These are phyloP conservation scores for Cirrhinus mrigala DNA, from an alignment of 2,797 vertebrate species.

Conservation along the genomic window DNA sequence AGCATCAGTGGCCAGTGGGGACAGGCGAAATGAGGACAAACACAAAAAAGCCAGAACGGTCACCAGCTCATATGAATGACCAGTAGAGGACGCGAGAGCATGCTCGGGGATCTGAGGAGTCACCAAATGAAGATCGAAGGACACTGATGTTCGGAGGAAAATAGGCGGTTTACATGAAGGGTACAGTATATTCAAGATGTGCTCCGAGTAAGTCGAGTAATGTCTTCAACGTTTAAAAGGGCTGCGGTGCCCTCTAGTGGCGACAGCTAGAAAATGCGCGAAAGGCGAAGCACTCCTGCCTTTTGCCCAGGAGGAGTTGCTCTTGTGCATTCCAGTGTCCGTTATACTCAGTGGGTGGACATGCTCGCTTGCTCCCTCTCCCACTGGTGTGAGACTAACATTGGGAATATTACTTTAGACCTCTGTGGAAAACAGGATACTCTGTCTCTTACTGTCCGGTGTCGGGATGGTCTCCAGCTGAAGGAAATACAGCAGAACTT, in stretches of 20 bases:
- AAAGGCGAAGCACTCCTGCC: conserved; percentile 56
- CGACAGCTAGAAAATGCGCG: conserved; percentile 42
- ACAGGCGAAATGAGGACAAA: conserved; percentile 16
- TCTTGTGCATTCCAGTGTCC: conserved; percentile 66
- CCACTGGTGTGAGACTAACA: conserved; percentile 26
- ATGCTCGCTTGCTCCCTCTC: conserved; percentile 62
- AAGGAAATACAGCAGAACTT: conserved; percentile 97
- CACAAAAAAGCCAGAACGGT: not conserved
- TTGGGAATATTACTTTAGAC: conserved; percentile 79
- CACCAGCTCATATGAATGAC: conserved; percentile 21
- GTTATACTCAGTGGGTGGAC: conserved; percentile 66
- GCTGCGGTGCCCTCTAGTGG: conserved; percentile 68
- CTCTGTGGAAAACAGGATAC: conserved; percentile 97
- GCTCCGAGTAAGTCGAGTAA: conserved; percentile 39
- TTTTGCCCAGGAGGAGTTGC: conserved; percentile 53
- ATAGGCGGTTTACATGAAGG: conserved; percentile 23
- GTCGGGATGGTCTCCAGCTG: conserved; percentile 97
- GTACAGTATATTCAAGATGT: conserved; percentile 46
- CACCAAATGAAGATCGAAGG: conserved; percentile 29
- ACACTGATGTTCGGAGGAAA: conserved; percentile 42
- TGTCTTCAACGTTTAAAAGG: conserved; percentile 48
- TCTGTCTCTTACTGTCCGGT: conserved; percentile 96
- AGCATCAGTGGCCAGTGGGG: conserved; percentile 28
- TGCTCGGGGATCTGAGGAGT: conserved; percentile 22
- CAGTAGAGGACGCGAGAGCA: not conserved